Base-by-base conservation (phyloP, 2,113 vertebrate species). In the Perccottus glenii region DNA sequence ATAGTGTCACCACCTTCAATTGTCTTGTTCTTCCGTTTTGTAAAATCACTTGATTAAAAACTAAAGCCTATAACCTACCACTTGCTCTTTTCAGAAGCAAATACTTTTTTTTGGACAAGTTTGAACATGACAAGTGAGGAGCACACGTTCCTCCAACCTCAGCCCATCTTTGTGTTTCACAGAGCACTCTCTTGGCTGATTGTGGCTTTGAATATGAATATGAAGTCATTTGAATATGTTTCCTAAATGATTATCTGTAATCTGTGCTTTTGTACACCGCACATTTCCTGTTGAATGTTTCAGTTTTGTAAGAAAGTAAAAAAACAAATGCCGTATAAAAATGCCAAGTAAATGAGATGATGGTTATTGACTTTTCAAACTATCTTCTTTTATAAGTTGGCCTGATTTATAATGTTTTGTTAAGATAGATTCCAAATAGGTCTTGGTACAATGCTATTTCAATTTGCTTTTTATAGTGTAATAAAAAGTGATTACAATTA, bases 91-190 rank as follows among this genome's bases (percentile, higher is more conserved):
- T 77, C 64, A 57, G 15, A 61, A 35, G 27, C 33, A 65, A 78
- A 88, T 72, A 77, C 75, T 83, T 82, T 76, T 76, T 78, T 47
- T 63, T 44, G 12, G 68, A 68, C 88, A 67, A 64, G 89, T 91
- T 83, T 80, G 60, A 68, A 75, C 90, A 85, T 0, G 77, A 83
- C 49, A 61, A 7, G 16, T 8, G 70, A 82, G 32, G 55, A 51
- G 69, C 64, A 36, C 16, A 70, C 57, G 72, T 73, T 74, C 33
- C 66, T 47, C 53, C 77, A 56, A 53, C 78, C 68, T 66, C 60
- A 4, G 73, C 80, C 73, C 67, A 60, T 79, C 58, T 56, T 32
- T 81, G 65, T 68, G 66, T 78, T 76, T 73, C 78, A 77, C 78
- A 42, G 48, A 70, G 55, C 64, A 61, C 11, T 80, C 71, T 32